Evolutionary conservation across 2,113 vertebrate genomes (phyloP), one percentile per base, ranked within the genome.

Genomic region (Macquaria ambigua): DNA sequence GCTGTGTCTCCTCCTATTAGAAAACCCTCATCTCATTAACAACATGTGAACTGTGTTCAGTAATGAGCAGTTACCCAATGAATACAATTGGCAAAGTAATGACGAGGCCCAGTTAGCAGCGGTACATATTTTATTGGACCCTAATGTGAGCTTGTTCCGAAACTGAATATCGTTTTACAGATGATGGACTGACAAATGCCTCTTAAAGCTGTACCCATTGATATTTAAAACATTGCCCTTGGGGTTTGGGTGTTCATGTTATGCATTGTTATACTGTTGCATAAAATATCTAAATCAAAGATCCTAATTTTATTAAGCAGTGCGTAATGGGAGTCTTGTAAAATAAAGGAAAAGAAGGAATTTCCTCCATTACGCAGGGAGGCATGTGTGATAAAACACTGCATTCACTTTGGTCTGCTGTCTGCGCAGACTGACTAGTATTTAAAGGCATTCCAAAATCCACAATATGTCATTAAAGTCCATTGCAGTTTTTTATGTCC

Each of bases 21-120:
- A 39, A 83, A 84, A 81, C 87, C 70, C 83, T 87, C 56, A 71
- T 75, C 82, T 92, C 85, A 92, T 93, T 91, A 89, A 70, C 80
- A 93, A 74, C 87, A 93, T 34, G 77, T 85, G 87, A 88, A 66
- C 73, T 83, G 82, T 68, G 37, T 83, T 71, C 67, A 88, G 82
- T 91, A 89, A 91, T 85, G 79, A 91, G 87, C 78, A 78, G 34
- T 77, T 87, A 70, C 79, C 79, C 39, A 69, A 62, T 78, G 72
- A 87, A 77, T 70, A 74, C 52, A 90, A 84, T 34, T 79, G 88
- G 77, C 67, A 82, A 56, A 83, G 82, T 64, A 74, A 82, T 80
- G 80, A 77, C n/a, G 39, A 83, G 58, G 74, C 74, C 53, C 67
- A 61, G 78, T 78, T 56, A 85, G 82, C 79, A 61, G 66, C 53